Evolutionary conservation across 2,797 vertebrate species (phyloP).

Genomic region (Gymnothorax reevesii): DNA sequence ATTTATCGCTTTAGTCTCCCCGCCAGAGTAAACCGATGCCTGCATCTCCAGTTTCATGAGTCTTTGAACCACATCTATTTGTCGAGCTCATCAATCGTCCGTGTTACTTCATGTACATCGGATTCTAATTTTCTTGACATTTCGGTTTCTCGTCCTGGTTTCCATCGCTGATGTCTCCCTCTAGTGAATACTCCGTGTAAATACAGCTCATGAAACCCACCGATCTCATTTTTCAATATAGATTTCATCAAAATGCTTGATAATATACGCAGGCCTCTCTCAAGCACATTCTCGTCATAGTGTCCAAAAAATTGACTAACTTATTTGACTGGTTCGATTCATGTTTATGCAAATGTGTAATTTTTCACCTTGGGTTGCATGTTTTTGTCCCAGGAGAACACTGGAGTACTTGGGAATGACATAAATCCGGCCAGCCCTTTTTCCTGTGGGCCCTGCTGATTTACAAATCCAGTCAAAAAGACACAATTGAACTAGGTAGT

Average conservation of each 20-base stretch:
- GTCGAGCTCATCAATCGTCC: background rate
- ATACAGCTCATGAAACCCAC: background rate
- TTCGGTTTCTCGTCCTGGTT: background rate
- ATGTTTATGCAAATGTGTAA: too few relatives aligned
- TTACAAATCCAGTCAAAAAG: too few relatives aligned
- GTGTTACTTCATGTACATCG: background rate
- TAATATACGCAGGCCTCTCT: background rate
- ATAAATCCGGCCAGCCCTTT: too few relatives aligned
- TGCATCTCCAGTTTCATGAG: background rate
- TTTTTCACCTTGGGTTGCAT: too few relatives aligned
- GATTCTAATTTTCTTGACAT: background rate
- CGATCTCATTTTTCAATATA: too few relatives aligned
- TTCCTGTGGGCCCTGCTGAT: too few relatives aligned
- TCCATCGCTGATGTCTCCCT: background rate
- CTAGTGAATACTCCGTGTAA: constrained; percentile 13
- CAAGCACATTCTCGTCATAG: background rate
- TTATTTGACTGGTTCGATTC: too few relatives aligned
- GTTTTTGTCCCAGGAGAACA: too few relatives aligned
- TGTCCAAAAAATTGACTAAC: background rate
- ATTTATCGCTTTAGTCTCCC: background rate
- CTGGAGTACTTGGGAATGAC: too few relatives aligned
- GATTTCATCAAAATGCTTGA: too few relatives aligned
- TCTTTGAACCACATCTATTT: background rate
- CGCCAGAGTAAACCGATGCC: background rate
- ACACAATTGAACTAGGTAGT: too few relatives aligned